Evolutionary conservation across 2,113 vertebrate genomes (phyloP).

Genomic region (Colaptes auratus): DNA sequence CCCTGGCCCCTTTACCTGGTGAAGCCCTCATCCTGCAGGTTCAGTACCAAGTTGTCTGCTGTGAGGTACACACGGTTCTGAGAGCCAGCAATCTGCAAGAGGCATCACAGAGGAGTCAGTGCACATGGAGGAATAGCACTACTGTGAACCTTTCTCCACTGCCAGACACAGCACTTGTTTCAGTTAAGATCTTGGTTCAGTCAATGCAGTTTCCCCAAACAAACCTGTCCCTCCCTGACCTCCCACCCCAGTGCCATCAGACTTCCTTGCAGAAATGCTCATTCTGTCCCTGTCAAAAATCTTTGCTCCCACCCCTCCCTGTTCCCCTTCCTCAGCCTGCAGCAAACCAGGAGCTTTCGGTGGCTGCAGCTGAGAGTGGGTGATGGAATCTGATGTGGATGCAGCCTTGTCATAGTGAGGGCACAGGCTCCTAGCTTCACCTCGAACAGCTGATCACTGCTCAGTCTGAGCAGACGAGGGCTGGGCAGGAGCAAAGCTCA

Average conservation of each 20-base stretch:
- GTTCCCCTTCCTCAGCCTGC: constrained; percentile 30
- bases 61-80: constrained; percentile 94
- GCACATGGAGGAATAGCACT: accelerated
- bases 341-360: constrained; percentile 49
- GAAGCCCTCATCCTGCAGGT: constrained; percentile 88
- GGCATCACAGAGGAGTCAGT: not conserved
- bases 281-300: constrained; percentile 1
- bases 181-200: not conserved
- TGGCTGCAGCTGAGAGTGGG: not conserved
- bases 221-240: not conserved
- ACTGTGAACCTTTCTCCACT: not conserved
- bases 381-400: constrained; percentile 54
- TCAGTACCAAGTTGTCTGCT: constrained; percentile 90
- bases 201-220: not conserved
- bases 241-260: constrained; percentile 69
- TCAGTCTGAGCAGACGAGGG: too few relatives aligned
- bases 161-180: not conserved
- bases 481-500: not conserved
- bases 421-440: not conserved
- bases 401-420: constrained; percentile 2
- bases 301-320: not conserved
- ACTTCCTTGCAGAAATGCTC: constrained; percentile 46
- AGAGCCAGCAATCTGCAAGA: constrained; percentile 83
- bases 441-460: not conserved
- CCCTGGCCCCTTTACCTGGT: constrained; percentile 78